Conservation (phyloP, 2,797 vertebrate genomes). For the Coranthus polyacanthus region DNA sequence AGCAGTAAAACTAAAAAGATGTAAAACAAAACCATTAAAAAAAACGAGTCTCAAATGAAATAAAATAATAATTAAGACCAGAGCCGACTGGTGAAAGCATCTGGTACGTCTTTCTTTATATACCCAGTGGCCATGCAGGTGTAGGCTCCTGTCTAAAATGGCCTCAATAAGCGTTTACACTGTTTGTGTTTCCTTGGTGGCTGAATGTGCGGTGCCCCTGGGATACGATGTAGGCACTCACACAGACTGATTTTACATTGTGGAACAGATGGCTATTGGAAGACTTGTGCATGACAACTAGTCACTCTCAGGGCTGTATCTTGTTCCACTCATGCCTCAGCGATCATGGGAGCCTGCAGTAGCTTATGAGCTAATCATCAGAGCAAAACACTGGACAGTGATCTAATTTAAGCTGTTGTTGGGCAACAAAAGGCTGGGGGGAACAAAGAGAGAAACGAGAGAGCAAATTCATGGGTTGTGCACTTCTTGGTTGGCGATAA, state of each 20-base stretch:
- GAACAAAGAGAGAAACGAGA: slow-evolving; percentile 38
- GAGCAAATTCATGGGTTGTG: slow-evolving; percentile 39
- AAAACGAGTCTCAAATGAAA: too few relatives aligned
- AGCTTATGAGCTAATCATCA: slow-evolving; percentile 81
- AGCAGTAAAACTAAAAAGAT: too few relatives aligned
- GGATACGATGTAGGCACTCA: slow-evolving; percentile 54
- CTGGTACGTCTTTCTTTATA: neutral
- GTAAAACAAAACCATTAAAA: too few relatives aligned
- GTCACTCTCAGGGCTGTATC: slow-evolving; percentile 62
- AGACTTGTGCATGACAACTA: slow-evolving; percentile 71
- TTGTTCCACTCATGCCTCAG: slow-evolving; percentile 67
- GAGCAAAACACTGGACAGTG: slow-evolving; percentile 78
- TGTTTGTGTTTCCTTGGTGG: slow-evolving; percentile 33
- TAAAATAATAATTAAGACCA: too few relatives aligned
- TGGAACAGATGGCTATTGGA: slow-evolving; percentile 81
- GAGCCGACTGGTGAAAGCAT: neutral
- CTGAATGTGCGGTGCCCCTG: slow-evolving; percentile 40
- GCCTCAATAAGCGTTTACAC: slow-evolving; percentile 35
- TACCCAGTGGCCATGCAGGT: neutral
- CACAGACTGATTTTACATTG: slow-evolving; percentile 68
- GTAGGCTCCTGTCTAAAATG: slow-evolving; percentile 15
- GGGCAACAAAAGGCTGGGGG: slow-evolving; percentile 63
- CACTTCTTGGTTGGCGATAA: slow-evolving; percentile 57
- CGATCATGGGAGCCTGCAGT: slow-evolving; percentile 60
- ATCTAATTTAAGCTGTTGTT: slow-evolving; percentile 77